phyloP scores from a whole-genome alignment of 2,797 vertebrate species.

The Mormyrus proboscirostris region DNA sequence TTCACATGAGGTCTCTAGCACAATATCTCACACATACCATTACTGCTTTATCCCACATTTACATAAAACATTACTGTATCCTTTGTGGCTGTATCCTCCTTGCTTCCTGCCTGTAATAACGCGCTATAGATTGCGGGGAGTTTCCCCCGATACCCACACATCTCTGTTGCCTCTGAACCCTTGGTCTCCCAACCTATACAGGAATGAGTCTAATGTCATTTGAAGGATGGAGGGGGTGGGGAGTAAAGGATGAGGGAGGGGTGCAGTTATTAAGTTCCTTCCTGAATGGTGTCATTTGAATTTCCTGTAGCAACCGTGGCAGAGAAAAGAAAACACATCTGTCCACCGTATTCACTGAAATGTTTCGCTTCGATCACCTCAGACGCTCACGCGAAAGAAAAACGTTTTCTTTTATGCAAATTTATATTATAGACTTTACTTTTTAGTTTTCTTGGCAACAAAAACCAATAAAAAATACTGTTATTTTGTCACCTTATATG shows the following conservation, averaged over 20 bases:
- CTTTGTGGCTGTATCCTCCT: background rate
- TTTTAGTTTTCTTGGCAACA: background rate
- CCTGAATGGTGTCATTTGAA: constrained; percentile 79
- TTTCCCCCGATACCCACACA: background rate
- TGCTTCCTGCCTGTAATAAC: background rate
- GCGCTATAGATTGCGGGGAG: background rate
- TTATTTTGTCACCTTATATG: background rate
- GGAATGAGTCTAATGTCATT: constrained; percentile 82
- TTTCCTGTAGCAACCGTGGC: constrained; percentile 74
- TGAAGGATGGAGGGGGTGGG: constrained; percentile 61
- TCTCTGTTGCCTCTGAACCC: constrained; percentile 48
- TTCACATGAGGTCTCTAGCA: background rate
- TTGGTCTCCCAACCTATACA: constrained; percentile 64
- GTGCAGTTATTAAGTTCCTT: constrained; percentile 72
- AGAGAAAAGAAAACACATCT: constrained; percentile 40
- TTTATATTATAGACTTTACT: background rate
- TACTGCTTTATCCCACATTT: background rate
- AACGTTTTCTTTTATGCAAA: background rate
- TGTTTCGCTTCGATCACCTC: background rate
- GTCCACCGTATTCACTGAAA: constrained; percentile 8
- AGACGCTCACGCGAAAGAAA: background rate
- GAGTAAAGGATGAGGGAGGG: constrained; percentile 40
- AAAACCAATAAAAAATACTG: too few species aligned
- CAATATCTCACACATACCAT: background rate
- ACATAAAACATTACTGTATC: background rate